Percentiles rank a stretch among this genome's conserved stretches.
phyloP scores from a whole-genome alignment of 2,797 vertebrate genomes.

The Melopsittacus undulatus region DNA sequence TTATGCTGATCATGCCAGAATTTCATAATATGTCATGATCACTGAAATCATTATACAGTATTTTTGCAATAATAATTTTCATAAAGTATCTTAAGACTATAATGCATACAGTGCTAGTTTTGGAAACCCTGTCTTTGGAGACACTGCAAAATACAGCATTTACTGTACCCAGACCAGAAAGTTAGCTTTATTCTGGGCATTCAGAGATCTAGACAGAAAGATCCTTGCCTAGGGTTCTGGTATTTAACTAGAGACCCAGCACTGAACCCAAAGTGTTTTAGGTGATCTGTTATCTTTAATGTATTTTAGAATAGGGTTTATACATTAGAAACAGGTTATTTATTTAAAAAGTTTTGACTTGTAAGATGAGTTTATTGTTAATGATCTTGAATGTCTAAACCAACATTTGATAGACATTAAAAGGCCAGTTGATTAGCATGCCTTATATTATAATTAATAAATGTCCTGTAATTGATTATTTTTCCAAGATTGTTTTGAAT shows the following conservation, averaged over 20 bases:
- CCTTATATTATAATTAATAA: conserved; percentile 50
- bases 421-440: conserved; percentile 55
- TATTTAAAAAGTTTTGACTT: conserved; percentile 61
- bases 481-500: conserved; percentile 33
- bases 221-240: conserved; percentile 31
- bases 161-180: conserved; percentile 30
- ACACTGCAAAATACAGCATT: conserved; percentile 9
- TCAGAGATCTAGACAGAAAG: conserved; percentile 3
- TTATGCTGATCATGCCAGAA: conserved; percentile 19
- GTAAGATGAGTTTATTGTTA: conserved; percentile 44
- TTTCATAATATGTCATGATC: background rate
- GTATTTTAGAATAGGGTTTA: conserved; percentile 60
- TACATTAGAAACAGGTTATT: conserved; percentile 67
- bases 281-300: conserved; percentile 34
- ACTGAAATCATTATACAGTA: conserved; percentile 1
- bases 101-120: background rate
- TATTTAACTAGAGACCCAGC: conserved; percentile 32
- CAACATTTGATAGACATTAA: conserved; percentile 33
- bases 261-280: conserved; percentile 54
- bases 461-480: conserved; percentile 20
- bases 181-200: conserved; percentile 64
- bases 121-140: conserved; percentile 4
- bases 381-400: conserved; percentile 41
- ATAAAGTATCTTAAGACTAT: background rate
- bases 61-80: conserved; percentile 48